phyloP scores from a whole-genome alignment of 2,888 invertebrate species.

The Acanthosepion esculentum region DNA sequence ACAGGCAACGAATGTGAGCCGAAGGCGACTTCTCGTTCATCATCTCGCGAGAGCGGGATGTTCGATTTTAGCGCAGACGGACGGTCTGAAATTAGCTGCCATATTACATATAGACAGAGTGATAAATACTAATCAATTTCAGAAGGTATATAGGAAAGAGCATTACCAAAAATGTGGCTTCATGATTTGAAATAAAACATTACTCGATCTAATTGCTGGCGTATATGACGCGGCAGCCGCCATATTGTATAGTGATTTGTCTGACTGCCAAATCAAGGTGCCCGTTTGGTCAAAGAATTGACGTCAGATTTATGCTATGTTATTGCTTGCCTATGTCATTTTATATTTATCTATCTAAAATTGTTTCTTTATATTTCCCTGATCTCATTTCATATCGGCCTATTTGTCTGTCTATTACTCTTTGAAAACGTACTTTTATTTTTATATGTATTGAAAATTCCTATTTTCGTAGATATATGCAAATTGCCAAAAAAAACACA shows the following conservation, averaged over 20 bases:
- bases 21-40: not conserved
- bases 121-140: slow-evolving; percentile 13
- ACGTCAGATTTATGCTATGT: not conserved
- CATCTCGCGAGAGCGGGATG: not conserved
- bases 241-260: not conserved
- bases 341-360: not conserved
- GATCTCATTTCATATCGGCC: no score
- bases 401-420: no score
- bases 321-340: not conserved
- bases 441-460: no score
- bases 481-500: no score
- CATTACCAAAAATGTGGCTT: not conserved
- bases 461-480: no score
- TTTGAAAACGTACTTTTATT: no score
- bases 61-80: slow-evolving; percentile 1
- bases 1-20: not conserved
- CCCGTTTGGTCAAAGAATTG: not conserved
- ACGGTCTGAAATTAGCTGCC: slow-evolving; percentile 10
- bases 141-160: not conserved
- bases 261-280: not conserved
- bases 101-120: slow-evolving; percentile 17
- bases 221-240: not conserved
- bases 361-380: not conserved
- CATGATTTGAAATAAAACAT: not conserved
- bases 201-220: not conserved